A percentile compares a stretch with the other conserved stretches of the same genome.
Conservation (phyloP, 2,113 vertebrate species). For the Alethe castanea region DNA sequence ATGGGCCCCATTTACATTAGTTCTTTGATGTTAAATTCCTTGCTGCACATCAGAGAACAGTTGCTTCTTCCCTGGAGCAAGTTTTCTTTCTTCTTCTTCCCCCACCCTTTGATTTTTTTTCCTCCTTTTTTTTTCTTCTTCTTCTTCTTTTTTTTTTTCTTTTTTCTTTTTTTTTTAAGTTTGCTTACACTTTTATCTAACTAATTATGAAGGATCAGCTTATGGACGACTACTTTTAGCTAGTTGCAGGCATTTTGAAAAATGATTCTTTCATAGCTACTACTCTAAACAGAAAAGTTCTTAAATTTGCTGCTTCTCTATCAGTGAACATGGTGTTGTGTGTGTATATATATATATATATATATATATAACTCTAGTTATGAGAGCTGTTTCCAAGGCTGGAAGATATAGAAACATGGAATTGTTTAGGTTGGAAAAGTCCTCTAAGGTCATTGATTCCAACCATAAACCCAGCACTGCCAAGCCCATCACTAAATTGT, state of each 20-base stretch:
- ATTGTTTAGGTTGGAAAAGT: not conserved
- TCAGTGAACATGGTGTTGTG: not conserved
- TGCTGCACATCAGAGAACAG: constrained; percentile 78
- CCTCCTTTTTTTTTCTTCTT: not conserved
- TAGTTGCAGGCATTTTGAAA: constrained; percentile 65
- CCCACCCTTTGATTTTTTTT: constrained; percentile 39
- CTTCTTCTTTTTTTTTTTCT: not conserved
- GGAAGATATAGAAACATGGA: not conserved
- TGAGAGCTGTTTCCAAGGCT: not conserved
- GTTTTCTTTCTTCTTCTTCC: constrained; percentile 60
- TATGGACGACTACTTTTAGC: constrained; percentile 54
- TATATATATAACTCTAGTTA: not conserved
- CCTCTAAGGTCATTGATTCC: not conserved
- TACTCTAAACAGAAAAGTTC: constrained; percentile 30
- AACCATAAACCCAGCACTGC: not conserved
- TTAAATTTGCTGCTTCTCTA: constrained; percentile 17
- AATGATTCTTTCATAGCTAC: constrained; percentile 45
- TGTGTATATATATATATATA: rapidly evolving
- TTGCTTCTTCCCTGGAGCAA: constrained; percentile 79
- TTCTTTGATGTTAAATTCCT: constrained; percentile 81
- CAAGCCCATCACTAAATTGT: not conserved
- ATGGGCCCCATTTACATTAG: constrained; percentile 75
- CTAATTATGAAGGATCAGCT: constrained; percentile 73
- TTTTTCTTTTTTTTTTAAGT: not conserved
- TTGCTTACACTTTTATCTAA: constrained; percentile 67